Percentiles rank a stretch among this genome's conserved stretches.
These are phyloP conservation scores for Beris morrisii DNA, from an alignment of 2,888 invertebrate species.

Conservation along the genomic window DNA sequence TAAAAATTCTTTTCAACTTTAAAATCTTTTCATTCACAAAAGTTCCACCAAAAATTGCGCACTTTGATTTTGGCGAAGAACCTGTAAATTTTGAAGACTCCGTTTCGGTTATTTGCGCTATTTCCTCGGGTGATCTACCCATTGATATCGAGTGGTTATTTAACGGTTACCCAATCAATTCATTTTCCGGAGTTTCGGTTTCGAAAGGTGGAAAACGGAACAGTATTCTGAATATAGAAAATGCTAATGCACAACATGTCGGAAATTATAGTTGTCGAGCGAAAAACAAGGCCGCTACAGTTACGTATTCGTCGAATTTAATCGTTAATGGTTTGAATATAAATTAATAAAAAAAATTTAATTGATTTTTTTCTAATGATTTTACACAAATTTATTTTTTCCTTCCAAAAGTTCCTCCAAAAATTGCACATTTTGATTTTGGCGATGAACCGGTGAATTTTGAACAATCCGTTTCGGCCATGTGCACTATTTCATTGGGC, in stretches of 20 bases:
- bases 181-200: constrained; percentile 57
- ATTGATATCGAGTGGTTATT: constrained; percentile 67
- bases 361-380: constrained; percentile 19
- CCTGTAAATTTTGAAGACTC: constrained; percentile 68
- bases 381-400: constrained; percentile 1
- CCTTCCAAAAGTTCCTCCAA: constrained; percentile 65
- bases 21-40: constrained; percentile 5
- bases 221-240: constrained; percentile 61
- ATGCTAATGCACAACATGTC: constrained; percentile 61
- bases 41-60: constrained; percentile 57
- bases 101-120: constrained; percentile 64
- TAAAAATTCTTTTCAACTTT: no score
- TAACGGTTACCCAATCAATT: constrained; percentile 66
- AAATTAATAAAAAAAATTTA: constrained; percentile 3
- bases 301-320: constrained; percentile 59
- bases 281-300: constrained; percentile 60
- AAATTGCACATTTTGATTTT: constrained; percentile 71
- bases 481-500: constrained; percentile 69
- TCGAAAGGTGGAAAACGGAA: constrained; percentile 60
- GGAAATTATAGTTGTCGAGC: constrained; percentile 63
- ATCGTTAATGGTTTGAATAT: constrained; percentile 61
- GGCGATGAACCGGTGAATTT: constrained; percentile 68
- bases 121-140: constrained; percentile 69
- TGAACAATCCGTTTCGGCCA: constrained; percentile 65
- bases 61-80: constrained; percentile 61